Evolutionary conservation across 2,888 invertebrate species (phyloP), one percentile per base, ranked within the genome.

Genomic region (Stenurella melanura): DNA sequence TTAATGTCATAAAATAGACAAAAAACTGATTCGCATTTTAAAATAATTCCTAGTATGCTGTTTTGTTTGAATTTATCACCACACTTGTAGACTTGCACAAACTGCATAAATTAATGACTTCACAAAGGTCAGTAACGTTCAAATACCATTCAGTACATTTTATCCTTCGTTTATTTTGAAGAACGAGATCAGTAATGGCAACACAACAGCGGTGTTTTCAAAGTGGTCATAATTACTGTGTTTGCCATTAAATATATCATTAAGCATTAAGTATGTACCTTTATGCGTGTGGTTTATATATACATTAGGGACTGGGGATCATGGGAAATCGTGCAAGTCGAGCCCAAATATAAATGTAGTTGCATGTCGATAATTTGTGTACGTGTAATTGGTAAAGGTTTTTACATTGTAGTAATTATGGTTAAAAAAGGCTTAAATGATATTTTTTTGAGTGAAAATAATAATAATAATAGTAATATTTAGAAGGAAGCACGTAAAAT

Each of bases 231-330:
- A 50, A 50, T 50, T n/a, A n/a, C n/a, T 50, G 50, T 50, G 12
- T 50, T 50, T n/a, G 50, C 15, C 50, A 50, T 50, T 50, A 50
- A 50, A n/a, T n/a, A n/a, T n/a, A n/a, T 50, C n/a, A 50, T 50
- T n/a, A 50, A 5, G 6, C 15, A 50, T n/a, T 50, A 34, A 34
- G 30, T 34, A 50, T 50, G 50, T n/a, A 50, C 50, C 50, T 50
- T n/a, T n/a, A 50, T 50, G n/a, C 15, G n/a, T 50, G n/a, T 50
- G 50, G 50, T 50, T 50, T 50, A 42, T 50, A n/a, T 50, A n/a
- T 50, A 50, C 50, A 50, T n/a, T 50, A 50, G 6, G n/a, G n/a
- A 50, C 30, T 34, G 30, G 3, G 9, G 30, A 34, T 34, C 30
- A 34, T 34, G 30, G 30, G 30, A 34, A 34, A 34, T 34, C 30